Base-by-base conservation (phyloP, 2,888 invertebrate genomes). In the Orthosia gracilis region DNA sequence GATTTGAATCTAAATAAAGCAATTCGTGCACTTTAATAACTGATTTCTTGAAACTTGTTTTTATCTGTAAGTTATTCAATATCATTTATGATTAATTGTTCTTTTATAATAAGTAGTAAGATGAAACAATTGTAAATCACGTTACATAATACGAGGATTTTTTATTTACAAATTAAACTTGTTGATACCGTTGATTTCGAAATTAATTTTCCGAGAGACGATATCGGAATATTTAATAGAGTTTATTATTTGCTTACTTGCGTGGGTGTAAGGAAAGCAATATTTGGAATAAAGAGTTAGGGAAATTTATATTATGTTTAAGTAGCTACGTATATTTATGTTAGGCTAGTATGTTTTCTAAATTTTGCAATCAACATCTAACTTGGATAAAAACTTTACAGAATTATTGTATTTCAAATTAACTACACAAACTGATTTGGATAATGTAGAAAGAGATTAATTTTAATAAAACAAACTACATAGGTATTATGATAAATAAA, bases 361-460 rank as follows among this genome's bases (percentile, higher is more conserved):
- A 80, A 49, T 74, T 68, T 55, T 45, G 9, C 55, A 18, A 84
- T 84, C 69, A 84, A 80, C 57, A 58, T 69, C 57, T 55, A 18
- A 23, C 23, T 52, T n/a, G 26, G 9, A 3, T 40, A n/a, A n/a
- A n/a, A n/a, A n/a, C 31, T 49, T 45, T 18, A 45, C 59, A 49
- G 21, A 63, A 49, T 40, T 58, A 49, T 40, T 58, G 52, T 40
- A 40, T 59, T 40, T 59, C 9, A 23, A 74, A 63, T 62, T 50
- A 17, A 52, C 15, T 17, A 18, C 3, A n/a, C n/a, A 49, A n/a
- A n/a, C 17, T 13, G 15, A 52, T 45, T 55, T 15, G 13, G n/a
- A 9, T 59, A 23, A 18, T 26, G 2, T 11, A 47, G 1, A 75
- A n/a, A 63, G 17, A 64, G 4, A n/a, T 50, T 54, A 54, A 40